A percentile compares a stretch with the other conserved stretches of the same genome.
These are phyloP conservation scores for Laticauda colubrina DNA, from an alignment of 2,113 vertebrate genomes.

Conservation along the genomic window DNA sequence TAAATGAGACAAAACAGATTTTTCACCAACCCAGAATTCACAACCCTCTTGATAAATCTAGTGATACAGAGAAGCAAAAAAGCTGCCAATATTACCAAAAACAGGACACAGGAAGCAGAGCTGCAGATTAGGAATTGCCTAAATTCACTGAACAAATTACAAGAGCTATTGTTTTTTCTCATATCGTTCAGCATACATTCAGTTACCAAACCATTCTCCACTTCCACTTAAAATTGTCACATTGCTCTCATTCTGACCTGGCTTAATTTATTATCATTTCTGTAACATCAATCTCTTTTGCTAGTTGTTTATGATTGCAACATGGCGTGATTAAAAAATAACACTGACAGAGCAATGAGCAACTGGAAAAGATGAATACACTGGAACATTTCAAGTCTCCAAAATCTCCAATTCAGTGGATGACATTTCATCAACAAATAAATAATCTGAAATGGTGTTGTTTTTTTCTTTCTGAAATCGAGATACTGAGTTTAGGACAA, in stretches of 20 bases:
- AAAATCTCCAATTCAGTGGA: neutral
- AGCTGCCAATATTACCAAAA: neutral
- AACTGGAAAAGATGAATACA: neutral
- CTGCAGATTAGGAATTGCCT: neutral
- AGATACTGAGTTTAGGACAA: neutral
- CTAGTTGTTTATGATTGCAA: neutral
- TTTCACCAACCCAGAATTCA: neutral
- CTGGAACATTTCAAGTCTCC: neutral
- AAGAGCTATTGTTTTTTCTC: neutral
- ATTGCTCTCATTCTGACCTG: neutral
- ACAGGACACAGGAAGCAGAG: neutral
- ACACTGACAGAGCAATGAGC: neutral
- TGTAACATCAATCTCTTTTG: neutral
- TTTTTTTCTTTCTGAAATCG: neutral
- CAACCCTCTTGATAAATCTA: neutral
- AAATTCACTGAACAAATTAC: neutral
- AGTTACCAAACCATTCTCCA: neutral
- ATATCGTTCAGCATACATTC: neutral
- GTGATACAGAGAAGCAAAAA: neutral
- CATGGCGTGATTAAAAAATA: neutral
- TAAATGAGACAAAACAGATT: neutral
- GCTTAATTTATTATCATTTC: neutral
- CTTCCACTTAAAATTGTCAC: neutral
- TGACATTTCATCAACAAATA: neutral
- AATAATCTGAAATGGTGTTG: neutral